A percentile compares a stretch with the other conserved stretches of the same genome.
phyloP scores from a whole-genome alignment of 1,140 invertebrate genomes.

The Paramacrobiotus metropolitanus region DNA sequence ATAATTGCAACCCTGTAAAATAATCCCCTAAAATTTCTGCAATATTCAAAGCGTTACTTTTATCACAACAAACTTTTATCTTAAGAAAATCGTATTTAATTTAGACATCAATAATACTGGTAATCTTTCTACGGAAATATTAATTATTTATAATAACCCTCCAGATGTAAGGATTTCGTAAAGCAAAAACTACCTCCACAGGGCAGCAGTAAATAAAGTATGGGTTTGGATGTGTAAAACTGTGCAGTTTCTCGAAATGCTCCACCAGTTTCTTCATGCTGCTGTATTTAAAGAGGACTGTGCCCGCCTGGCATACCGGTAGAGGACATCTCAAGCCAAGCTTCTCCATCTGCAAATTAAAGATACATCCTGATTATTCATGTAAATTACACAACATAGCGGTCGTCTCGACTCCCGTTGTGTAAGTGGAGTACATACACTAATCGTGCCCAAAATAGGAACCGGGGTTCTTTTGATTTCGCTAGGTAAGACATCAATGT shows the following conservation, averaged over 20 bases:
- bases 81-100: too few species aligned
- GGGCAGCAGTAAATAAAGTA: background rate
- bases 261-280: background rate
- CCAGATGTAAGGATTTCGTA: too few species aligned
- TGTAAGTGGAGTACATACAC: background rate
- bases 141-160: too few species aligned
- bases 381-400: background rate
- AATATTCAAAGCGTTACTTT: too few species aligned
- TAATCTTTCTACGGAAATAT: too few species aligned
- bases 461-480: background rate
- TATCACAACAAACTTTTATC: too few species aligned
- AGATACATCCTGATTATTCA: background rate
- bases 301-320: background rate
- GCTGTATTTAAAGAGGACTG: background rate
- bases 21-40: too few species aligned
- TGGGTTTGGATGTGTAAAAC: background rate
- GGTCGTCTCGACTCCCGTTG: background rate
- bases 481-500: background rate
- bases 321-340: background rate
- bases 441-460: background rate
- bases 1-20: background rate
- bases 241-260: background rate
- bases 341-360: conserved; percentile 1
- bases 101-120: too few species aligned
- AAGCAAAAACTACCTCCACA: too few species aligned